A percentile compares a stretch with the other conserved stretches of the same genome.
Conservation (phyloP, 2,888 invertebrate genomes). For the Lampropteryx suffumata region DNA sequence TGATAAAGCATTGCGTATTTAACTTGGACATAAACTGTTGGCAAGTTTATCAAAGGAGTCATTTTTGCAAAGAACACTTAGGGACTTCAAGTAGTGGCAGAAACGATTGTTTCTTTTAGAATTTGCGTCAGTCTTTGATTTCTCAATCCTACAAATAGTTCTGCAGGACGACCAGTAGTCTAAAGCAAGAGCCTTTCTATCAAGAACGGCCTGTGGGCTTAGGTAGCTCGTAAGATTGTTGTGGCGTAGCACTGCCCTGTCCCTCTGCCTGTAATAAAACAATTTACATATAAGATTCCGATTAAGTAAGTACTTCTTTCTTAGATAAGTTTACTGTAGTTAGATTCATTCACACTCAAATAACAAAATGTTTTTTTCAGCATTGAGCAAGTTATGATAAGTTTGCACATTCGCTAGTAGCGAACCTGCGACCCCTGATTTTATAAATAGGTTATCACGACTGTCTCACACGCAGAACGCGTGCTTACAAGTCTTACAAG, state of each 20-base stretch:
- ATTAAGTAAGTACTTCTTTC: no score
- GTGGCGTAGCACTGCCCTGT: constrained; percentile 61
- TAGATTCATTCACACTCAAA: no score
- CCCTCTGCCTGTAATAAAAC: constrained; percentile 72
- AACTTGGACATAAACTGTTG: constrained; percentile 55
- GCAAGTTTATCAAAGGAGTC: constrained; percentile 76
- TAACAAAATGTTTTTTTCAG: neutral
- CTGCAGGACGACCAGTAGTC: constrained; percentile 89
- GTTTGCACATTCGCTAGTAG: constrained; percentile 11
- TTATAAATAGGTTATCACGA: constrained; percentile 20
- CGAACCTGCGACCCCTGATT: constrained; percentile 28
- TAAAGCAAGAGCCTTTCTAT: constrained; percentile 79
- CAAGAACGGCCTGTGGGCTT: constrained; percentile 70
- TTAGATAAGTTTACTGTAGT: no score
- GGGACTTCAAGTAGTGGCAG: constrained; percentile 88
- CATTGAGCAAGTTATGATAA: neutral
- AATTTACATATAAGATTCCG: constrained; percentile 21
- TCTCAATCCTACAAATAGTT: constrained; percentile 87
- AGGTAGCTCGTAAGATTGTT: constrained; percentile 74
- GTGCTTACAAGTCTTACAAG: neutral
- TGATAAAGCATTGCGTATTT: constrained; percentile 27
- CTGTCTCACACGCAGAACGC: constrained; percentile 2
- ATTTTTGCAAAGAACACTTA: constrained; percentile 76
- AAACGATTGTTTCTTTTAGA: constrained; percentile 88
- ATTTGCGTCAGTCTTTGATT: constrained; percentile 79